A percentile compares a stretch with the other conserved stretches of the same genome.
Evolutionary conservation across 2,113 vertebrate genomes (phyloP).

Genomic region (Sprattus sprattus): DNA sequence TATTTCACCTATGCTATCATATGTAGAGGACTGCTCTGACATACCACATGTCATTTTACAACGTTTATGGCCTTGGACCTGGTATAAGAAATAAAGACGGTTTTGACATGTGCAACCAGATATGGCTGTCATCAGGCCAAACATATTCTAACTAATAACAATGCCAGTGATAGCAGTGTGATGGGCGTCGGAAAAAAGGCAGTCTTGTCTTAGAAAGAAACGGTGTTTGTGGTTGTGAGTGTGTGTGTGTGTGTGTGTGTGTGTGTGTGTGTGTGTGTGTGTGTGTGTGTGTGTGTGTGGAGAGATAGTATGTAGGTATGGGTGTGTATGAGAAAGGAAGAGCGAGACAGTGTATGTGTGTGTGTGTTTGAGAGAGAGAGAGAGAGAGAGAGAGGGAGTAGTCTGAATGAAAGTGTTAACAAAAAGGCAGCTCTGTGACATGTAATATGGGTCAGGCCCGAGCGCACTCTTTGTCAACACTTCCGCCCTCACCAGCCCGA

Average conservation of each 20-base stretch:
- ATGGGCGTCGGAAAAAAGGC: neutral
- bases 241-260: neutral
- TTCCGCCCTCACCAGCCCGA: constrained; percentile 42
- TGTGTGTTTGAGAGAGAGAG: neutral
- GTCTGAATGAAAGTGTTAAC: neutral
- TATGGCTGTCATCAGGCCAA: neutral
- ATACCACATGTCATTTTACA: neutral
- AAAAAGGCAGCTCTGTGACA: constrained; percentile 52
- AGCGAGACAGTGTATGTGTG: neutral
- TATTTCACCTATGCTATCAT: neutral
- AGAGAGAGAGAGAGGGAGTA: neutral
- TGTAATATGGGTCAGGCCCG: constrained; percentile 46
- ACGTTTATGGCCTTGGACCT: neutral
- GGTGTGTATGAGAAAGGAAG: neutral
- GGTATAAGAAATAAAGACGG: neutral
- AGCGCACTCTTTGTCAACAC: constrained; percentile 60
- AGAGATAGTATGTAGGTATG: neutral
- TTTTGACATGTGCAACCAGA: neutral
- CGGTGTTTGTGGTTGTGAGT: neutral
- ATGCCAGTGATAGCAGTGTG: neutral
- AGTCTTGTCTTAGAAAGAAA: neutral
- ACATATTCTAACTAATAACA: neutral
- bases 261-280: neutral
- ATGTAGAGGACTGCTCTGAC: neutral
- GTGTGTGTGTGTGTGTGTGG: neutral